These are phyloP conservation scores for Zapus hudsonius DNA, from an alignment of 2,113 vertebrate species.

Conservation along the genomic window DNA sequence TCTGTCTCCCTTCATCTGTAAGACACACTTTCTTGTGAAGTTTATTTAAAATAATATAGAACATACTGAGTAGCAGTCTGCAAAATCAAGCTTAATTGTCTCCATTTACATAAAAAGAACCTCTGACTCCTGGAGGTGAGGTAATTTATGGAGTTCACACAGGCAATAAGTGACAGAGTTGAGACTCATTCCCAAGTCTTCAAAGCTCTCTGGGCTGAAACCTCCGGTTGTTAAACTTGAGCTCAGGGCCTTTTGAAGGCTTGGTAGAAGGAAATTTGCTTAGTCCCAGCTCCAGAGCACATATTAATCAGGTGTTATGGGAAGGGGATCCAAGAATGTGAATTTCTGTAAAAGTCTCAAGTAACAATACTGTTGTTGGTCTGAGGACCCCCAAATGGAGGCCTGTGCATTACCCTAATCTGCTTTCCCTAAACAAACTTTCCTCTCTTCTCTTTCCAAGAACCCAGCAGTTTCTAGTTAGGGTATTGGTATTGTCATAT, in stretches of 20 bases:
- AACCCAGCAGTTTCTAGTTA: not conserved
- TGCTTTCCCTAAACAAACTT: not conserved
- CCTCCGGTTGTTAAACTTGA: not conserved
- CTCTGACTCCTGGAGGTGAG: not conserved
- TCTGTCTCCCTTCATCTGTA: accelerated
- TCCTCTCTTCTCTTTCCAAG: not conserved
- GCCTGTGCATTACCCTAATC: too few species aligned
- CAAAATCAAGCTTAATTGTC: not conserved
- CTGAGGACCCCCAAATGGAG: too few species aligned
- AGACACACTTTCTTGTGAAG: not conserved
- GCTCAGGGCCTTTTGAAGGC: not conserved
- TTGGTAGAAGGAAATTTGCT: not conserved
- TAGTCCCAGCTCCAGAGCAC: not conserved
- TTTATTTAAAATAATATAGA: accelerated
- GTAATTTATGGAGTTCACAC: not conserved
- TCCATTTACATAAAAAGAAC: not conserved
- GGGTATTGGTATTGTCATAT: not conserved
- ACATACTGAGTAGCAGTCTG: too few species aligned
- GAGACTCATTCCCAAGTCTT: not conserved
- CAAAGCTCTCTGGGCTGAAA: not conserved
- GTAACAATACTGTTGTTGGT: accelerated
- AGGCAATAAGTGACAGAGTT: not conserved
- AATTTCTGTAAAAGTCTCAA: not conserved
- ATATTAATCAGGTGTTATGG: too few species aligned
- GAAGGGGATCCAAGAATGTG: accelerated